Evolutionary conservation across 2,888 invertebrate genomes (phyloP).

Genomic region (Drosophila algonquin): DNA sequence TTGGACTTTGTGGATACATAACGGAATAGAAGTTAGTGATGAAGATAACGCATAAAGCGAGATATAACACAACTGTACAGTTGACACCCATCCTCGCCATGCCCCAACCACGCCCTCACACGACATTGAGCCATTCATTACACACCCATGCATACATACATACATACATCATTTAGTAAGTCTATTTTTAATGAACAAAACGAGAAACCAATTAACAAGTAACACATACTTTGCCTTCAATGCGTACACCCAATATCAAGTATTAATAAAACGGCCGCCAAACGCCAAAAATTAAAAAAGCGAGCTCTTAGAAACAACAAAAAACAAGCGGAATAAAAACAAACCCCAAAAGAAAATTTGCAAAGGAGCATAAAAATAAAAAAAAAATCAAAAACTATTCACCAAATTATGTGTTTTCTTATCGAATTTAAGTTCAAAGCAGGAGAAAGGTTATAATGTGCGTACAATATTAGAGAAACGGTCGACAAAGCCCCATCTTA

Average conservation of each 20-base stretch:
- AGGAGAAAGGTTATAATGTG: too few relatives aligned
- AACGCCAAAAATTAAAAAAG: conserved; percentile 5
- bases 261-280: conserved; percentile 35
- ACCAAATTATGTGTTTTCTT: too few relatives aligned
- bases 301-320: not conserved
- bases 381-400: conserved; percentile 8
- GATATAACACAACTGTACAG: conserved; percentile 5
- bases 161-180: conserved; percentile 58
- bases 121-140: conserved; percentile 3
- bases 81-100: not conserved
- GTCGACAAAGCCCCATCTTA: too few relatives aligned
- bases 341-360: conserved; percentile 11
- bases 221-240: conserved; percentile 65
- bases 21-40: conserved; percentile 16
- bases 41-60: not conserved
- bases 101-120: conserved; percentile 1
- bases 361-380: conserved; percentile 15
- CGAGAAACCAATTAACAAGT: conserved; percentile 47
- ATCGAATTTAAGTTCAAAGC: too few relatives aligned
- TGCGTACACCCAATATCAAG: conserved; percentile 61
- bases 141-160: not conserved
- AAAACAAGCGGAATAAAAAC: conserved; percentile 9
- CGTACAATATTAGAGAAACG: too few relatives aligned
- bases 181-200: conserved; percentile 27
- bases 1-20: conserved; percentile 67